These are phyloP conservation scores for Drosophila baimaii DNA, from an alignment of 1,140 invertebrate species.

Conservation along the genomic window DNA sequence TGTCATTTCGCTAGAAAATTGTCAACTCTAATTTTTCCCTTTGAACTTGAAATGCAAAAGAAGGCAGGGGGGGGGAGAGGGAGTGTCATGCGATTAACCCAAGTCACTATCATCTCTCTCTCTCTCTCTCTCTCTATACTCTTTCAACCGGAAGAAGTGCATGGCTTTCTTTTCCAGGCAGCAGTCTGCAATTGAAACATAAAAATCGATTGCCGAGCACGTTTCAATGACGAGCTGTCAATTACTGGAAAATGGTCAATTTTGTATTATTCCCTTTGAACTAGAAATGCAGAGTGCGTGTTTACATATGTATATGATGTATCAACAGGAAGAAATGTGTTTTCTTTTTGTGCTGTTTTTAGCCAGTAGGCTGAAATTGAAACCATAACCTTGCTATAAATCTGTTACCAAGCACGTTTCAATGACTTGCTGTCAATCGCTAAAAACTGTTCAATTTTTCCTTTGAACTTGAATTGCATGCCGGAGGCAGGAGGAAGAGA, in stretches of 20 bases:
- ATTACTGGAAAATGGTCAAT: too few species aligned
- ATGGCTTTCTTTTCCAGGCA: too few species aligned
- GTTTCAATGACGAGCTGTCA: too few species aligned
- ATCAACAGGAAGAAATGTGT: too few species aligned
- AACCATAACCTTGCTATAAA: too few species aligned
- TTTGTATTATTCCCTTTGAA: too few species aligned
- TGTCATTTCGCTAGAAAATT: constrained; percentile 30
- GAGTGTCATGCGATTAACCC: not conserved
- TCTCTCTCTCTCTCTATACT: not conserved
- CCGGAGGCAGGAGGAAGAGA: not conserved
- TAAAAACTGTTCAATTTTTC: constrained; percentile 15
- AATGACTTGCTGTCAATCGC: constrained; percentile 26
- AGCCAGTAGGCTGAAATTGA: constrained; percentile 8
- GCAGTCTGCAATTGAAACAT: too few species aligned
- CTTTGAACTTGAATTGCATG: constrained; percentile 32
- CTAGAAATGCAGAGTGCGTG: too few species aligned
- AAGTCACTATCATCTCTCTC: too few species aligned
- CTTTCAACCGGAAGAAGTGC: not conserved
- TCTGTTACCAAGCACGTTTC: constrained; percentile 30
- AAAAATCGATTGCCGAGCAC: too few species aligned
- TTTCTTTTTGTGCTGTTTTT: too few species aligned
- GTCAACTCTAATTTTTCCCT: constrained; percentile 16
- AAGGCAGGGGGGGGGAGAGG: not conserved
- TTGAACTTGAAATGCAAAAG: constrained; percentile 33
- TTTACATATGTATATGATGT: too few species aligned